phyloP scores from a whole-genome alignment of 2,113 vertebrate genomes.

The Romanogobio albipinnatus region DNA sequence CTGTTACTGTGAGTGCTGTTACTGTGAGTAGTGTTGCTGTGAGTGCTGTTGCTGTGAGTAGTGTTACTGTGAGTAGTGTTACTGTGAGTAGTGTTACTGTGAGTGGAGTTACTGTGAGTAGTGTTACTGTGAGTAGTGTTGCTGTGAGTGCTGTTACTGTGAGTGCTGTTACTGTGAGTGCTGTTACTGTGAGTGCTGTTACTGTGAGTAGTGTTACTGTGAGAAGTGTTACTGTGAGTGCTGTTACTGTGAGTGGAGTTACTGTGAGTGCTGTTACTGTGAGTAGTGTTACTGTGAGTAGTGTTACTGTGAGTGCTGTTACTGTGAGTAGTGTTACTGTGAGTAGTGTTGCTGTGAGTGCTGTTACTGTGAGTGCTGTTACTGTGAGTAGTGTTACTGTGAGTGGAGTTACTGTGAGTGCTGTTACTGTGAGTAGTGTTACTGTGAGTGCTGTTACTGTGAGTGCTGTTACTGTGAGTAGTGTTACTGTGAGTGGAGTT shows the following conservation, averaged over 20 bases:
- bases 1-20: no score
- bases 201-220: background rate
- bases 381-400: no score
- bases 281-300: no score
- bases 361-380: accelerated
- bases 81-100: no score
- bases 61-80: background rate
- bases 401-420: no score
- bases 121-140: background rate
- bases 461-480: no score
- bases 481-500: background rate
- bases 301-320: no score
- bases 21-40: background rate
- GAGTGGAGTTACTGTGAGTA: background rate
- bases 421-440: background rate
- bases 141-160: background rate
- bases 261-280: no score
- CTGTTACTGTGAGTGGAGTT: no score
- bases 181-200: background rate
- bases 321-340: no score
- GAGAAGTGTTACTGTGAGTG: background rate
- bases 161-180: background rate
- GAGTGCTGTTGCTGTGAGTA: background rate
- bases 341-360: no score
- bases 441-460: no score